A percentile compares a stretch with the other conserved stretches of the same genome.
phyloP scores from a whole-genome alignment of 2,888 invertebrate species.

The Vesta saturnalis region DNA sequence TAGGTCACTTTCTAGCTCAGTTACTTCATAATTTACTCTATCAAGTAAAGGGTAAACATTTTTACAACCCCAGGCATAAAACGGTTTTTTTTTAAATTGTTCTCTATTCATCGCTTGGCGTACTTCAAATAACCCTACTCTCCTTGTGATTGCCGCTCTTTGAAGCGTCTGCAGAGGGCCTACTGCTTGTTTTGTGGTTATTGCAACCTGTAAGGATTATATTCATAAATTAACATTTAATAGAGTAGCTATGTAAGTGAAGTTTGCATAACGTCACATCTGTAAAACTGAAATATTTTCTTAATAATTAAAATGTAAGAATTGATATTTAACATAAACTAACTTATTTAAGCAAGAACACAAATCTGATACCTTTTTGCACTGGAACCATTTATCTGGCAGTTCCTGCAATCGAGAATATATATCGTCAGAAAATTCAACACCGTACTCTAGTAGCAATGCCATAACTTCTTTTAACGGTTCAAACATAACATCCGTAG shows the following conservation, averaged over 20 bases:
- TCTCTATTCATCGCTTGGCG: slow-evolving; percentile 81
- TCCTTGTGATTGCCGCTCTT: slow-evolving; percentile 85
- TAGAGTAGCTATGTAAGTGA: too few species aligned
- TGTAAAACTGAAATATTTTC: too few species aligned
- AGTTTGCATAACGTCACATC: too few species aligned
- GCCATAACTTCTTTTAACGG: slow-evolving; percentile 88
- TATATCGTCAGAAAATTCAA: slow-evolving; percentile 83
- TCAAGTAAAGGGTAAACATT: slow-evolving; percentile 77
- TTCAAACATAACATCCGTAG: slow-evolving; percentile 90
- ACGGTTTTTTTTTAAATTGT: slow-evolving; percentile 70
- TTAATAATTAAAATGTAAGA: too few species aligned
- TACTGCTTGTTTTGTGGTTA: slow-evolving; percentile 85
- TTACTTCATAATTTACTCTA: slow-evolving; percentile 72
- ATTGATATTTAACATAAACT: too few species aligned
- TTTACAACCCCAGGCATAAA: slow-evolving; percentile 72
- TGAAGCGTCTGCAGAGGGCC: slow-evolving; percentile 90
- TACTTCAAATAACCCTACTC: slow-evolving; percentile 82
- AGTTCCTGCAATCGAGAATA: slow-evolving; percentile 80
- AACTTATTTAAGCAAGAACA: too few species aligned
- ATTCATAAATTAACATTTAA: too few species aligned
- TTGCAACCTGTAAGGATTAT: slow-evolving; percentile 66
- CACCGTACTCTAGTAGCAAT: slow-evolving; percentile 84
- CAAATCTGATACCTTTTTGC: slow-evolving; percentile 86
- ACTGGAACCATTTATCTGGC: slow-evolving; percentile 87
- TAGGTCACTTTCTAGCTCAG: slow-evolving; percentile 74